Percentiles rank a stretch among this genome's conserved stretches.
Evolutionary conservation across 2,113 vertebrate species (phyloP).

Genomic region (Odocoileus virginianus): DNA sequence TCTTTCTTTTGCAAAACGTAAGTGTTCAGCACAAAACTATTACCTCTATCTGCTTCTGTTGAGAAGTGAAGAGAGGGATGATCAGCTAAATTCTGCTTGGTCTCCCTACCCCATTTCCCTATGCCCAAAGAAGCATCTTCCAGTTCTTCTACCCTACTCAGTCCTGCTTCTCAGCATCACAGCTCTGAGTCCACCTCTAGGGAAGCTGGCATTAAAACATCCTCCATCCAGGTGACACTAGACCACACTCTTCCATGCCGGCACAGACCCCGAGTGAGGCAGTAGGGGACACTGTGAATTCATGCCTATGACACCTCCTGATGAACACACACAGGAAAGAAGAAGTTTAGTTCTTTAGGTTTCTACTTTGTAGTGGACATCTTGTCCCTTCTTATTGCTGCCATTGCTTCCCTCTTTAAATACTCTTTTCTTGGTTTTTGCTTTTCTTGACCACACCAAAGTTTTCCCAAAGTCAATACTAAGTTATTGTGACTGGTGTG

Average conservation of each 20-base stretch:
- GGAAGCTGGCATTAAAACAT: not conserved
- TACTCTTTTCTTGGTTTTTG: not conserved
- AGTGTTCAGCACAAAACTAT: not conserved
- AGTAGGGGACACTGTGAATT: conserved; percentile 27
- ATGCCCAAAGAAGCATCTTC: not conserved
- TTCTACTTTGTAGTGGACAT: not conserved
- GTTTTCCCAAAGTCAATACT: not conserved
- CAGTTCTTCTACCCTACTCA: no score
- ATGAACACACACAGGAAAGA: not conserved
- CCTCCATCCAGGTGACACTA: not conserved
- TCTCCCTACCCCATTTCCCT: not conserved
- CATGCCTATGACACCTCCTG: not conserved
- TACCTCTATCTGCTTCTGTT: not conserved
- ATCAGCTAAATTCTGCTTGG: not conserved
- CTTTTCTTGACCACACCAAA: not conserved
- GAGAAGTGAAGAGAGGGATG: not conserved
- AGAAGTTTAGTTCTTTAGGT: not conserved
- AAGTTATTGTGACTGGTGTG: not conserved
- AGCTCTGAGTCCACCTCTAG: not conserved
- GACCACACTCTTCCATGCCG: not conserved
- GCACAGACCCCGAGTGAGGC: not conserved
- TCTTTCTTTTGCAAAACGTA: not conserved
- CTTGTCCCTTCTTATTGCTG: not conserved
- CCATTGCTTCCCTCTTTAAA: not conserved
- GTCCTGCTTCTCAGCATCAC: not conserved